phyloP scores from a whole-genome alignment of 2,113 vertebrate species.

The Calidris pygmaea region DNA sequence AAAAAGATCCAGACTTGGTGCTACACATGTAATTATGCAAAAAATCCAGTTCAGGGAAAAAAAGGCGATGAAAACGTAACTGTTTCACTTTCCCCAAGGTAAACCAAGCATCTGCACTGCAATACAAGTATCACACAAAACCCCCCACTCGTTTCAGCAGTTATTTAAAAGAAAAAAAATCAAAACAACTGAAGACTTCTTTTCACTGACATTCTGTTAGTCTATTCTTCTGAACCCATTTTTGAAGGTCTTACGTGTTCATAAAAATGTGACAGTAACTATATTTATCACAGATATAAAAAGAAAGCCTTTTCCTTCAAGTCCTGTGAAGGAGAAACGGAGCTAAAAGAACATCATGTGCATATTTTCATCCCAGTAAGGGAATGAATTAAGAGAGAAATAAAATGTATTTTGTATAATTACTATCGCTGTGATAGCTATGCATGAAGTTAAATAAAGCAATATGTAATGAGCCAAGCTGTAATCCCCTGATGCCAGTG shows the following conservation, averaged over 20 bases:
- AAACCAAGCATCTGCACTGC: not conserved
- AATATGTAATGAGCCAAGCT: not conserved
- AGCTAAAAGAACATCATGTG: not conserved
- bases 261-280: not conserved
- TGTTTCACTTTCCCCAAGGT: not conserved
- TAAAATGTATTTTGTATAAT: not conserved
- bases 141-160: accelerated
- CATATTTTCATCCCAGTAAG: not conserved
- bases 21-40: not conserved
- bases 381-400: not conserved
- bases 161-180: not conserved
- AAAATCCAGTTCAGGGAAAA: not conserved
- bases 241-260: not conserved
- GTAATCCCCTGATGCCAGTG: not conserved
- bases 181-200: not conserved
- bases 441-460: not conserved
- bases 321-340: not conserved
- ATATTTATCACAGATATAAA: slow-evolving; percentile 45
- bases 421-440: not conserved
- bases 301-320: not conserved
- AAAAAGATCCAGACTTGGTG: not conserved
- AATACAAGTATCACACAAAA: not conserved
- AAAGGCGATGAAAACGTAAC: not conserved
- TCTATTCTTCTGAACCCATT: not conserved
- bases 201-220: not conserved